Evolutionary conservation across 64 coral and sea anemone genomes (phyloP).

Genomic region (Acropora yongei): DNA sequence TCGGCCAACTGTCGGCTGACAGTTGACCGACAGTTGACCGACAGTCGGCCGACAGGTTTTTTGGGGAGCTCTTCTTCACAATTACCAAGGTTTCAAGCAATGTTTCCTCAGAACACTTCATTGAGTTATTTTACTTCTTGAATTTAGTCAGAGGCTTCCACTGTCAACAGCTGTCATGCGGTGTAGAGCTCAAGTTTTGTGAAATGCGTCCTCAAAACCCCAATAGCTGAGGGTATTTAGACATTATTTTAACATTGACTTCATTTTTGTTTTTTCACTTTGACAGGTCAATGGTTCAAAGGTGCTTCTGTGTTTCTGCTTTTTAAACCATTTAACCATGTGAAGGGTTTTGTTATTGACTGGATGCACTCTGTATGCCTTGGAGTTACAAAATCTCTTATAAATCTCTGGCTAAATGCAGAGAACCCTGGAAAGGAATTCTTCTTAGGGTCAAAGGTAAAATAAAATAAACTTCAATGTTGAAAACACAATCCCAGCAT

Average conservation of each 20-base stretch:
- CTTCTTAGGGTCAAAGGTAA: slow-evolving; percentile 46
- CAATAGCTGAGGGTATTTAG: too few species aligned
- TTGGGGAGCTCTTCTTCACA: too few species aligned
- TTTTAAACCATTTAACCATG: slow-evolving; percentile 30
- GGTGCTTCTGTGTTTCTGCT: slow-evolving; percentile 56
- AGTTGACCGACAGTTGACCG: too few species aligned
- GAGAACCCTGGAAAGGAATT: slow-evolving; percentile 23
- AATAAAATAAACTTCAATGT: background rate
- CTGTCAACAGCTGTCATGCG: too few species aligned
- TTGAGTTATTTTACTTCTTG: too few species aligned
- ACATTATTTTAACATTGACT: background rate
- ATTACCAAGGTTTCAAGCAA: too few species aligned
- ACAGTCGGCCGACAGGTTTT: too few species aligned
- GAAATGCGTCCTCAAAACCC: too few species aligned
- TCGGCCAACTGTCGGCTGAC: too few species aligned
- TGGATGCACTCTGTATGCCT: slow-evolving; percentile 53
- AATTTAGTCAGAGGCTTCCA: too few species aligned
- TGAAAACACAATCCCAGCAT: background rate
- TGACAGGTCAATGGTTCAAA: slow-evolving; percentile 53
- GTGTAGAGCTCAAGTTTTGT: too few species aligned
- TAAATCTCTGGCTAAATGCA: slow-evolving; percentile 45
- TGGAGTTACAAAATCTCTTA: slow-evolving; percentile 36
- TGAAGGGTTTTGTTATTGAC: slow-evolving; percentile 55
- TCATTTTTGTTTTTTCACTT: background rate
- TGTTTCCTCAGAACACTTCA: too few species aligned